Conservation (phyloP, 2,113 vertebrate species). For the Gnathonemus longibarbis region DNA sequence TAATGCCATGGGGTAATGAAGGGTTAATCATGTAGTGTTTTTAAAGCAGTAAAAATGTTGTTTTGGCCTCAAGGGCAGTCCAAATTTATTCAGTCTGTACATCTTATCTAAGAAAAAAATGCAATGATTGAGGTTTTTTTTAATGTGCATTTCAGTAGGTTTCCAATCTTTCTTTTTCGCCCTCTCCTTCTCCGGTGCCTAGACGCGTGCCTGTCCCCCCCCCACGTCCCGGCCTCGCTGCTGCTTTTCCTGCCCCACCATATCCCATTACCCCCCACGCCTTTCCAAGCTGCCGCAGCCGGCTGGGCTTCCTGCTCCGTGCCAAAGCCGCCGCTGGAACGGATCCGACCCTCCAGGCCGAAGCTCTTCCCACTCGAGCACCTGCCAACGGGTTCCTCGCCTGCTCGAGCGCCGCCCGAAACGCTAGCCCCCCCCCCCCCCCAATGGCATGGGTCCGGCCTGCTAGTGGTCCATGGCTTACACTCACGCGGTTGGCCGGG, state of each 20-base stretch:
- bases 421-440: background rate
- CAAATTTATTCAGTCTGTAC: background rate
- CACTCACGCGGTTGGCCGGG: background rate
- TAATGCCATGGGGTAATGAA: background rate
- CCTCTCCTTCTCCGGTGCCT: background rate
- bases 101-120: background rate
- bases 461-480: background rate
- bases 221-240: background rate
- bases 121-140: background rate
- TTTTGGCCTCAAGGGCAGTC: background rate
- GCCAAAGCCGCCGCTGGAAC: constrained; percentile 5
- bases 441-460: background rate
- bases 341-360: background rate
- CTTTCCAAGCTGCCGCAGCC: background rate
- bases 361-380: background rate
- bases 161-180: background rate
- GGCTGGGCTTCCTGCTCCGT: background rate
- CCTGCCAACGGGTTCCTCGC: background rate
- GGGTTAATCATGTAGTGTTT: background rate
- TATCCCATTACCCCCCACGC: constrained; percentile 11
- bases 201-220: background rate
- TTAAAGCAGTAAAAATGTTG: background rate
- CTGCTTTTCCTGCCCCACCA: background rate
- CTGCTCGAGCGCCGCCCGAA: background rate
- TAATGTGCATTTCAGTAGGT: background rate